Conservation (phyloP, 2,888 invertebrate species). For the Platerodrilus igneus region DNA sequence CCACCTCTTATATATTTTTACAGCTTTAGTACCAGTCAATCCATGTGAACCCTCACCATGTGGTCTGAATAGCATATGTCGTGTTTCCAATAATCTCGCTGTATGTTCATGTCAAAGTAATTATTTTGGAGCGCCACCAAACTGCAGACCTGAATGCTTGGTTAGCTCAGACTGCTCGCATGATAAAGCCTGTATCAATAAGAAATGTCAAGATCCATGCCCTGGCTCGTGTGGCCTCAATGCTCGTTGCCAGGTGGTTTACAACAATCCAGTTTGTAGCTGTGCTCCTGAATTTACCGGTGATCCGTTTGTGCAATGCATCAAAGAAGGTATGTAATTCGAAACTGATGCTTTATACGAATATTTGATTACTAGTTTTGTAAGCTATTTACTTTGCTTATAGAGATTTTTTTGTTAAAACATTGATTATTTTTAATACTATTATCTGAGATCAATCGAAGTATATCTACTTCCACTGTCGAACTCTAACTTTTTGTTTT, state of each 20-base stretch:
- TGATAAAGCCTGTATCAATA: slow-evolving; percentile 58
- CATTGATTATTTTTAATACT: too few species aligned
- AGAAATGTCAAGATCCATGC: slow-evolving; percentile 62
- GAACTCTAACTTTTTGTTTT: too few species aligned
- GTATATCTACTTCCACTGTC: too few species aligned
- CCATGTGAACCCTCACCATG: slow-evolving; percentile 60
- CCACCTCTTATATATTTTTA: slow-evolving; percentile 17
- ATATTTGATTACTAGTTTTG: background rate
- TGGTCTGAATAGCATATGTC: slow-evolving; percentile 58
- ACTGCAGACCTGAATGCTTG: slow-evolving; percentile 58
- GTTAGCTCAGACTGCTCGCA: slow-evolving; percentile 57
- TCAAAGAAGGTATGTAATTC: slow-evolving; percentile 37
- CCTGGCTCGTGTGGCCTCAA: slow-evolving; percentile 56
- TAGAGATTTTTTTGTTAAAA: slow-evolving; percentile 7
- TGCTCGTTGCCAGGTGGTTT: slow-evolving; percentile 56
- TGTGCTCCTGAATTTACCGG: slow-evolving; percentile 57
- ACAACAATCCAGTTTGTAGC: slow-evolving; percentile 61
- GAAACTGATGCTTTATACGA: background rate
- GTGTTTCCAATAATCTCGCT: slow-evolving; percentile 53
- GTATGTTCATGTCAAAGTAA: slow-evolving; percentile 59
- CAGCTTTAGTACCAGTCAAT: slow-evolving; percentile 45
- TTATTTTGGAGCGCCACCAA: slow-evolving; percentile 57
- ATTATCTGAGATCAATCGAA: too few species aligned
- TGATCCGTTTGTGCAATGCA: slow-evolving; percentile 56
- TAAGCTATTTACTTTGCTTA: background rate